Evolutionary conservation across 1,140 invertebrate species (phyloP), one percentile per base, ranked within the genome.

Genomic region (Lepidurus apus): DNA sequence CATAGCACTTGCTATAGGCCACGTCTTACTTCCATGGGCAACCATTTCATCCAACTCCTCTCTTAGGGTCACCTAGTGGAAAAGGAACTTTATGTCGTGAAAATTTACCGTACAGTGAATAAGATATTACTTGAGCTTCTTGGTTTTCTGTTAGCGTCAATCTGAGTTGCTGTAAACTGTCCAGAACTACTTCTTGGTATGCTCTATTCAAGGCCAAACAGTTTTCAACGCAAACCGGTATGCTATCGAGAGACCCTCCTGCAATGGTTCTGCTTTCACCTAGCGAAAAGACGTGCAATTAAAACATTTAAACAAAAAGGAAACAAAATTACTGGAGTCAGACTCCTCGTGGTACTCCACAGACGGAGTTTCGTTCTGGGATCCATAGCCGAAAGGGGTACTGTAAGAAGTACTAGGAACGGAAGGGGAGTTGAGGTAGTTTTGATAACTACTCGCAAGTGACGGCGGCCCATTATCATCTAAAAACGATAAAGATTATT

Each of bases 151-250:
- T 45, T 4, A 43, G 10, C 11, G 75, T 26, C 43, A 74, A 43
- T 13, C 44, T 13, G n/a, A 75, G 42, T 26, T 79, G 73, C 74
- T 79, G 11, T 47, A 74, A 45, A 34, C 44, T 75, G 11, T 75
- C 78, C n/a, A 43, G 13, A 17, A 79, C 42, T 11, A 75, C 73
- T 44, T 74, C 42, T 24, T 79, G 78, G 17, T 79, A 75, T 1
- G 78, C 78, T 45, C 44, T 74, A 45, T 79, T 79, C 5, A 79
- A 24, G 6, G 65, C 42, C 17, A 79, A 26, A 26, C 65, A 73
- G 45, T 79, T 79, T 45, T 74, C 73, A 3, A 75, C 10, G n/a
- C 24, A 43, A n/a, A 47, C 73, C 5, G 75, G 75, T n/a, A 77
- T 77, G 75, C 10, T 77, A n/a, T 74, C 44, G 17, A 79, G 43